phyloP scores from a whole-genome alignment of 2,797 vertebrate species.

The Enteromius fasciolatus region DNA sequence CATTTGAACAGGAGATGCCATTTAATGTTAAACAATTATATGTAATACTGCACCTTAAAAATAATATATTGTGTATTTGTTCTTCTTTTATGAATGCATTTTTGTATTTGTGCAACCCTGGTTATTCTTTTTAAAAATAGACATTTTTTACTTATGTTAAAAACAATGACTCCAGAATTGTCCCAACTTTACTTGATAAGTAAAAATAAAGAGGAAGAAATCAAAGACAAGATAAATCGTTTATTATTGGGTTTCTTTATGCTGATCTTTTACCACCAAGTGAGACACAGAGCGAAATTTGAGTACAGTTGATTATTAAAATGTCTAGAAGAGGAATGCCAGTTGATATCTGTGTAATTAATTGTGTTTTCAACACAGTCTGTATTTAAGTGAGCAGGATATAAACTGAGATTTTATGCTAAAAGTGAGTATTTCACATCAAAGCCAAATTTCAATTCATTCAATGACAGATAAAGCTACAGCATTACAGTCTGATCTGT shows the following conservation, averaged over 20 bases:
- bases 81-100: neutral
- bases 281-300: slow-evolving; percentile 47
- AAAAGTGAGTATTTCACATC: slow-evolving; percentile 13
- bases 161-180: slow-evolving; percentile 38
- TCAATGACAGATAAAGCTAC: slow-evolving; percentile 13
- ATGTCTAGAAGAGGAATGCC: slow-evolving; percentile 44
- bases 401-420: slow-evolving; percentile 22
- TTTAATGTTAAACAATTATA: neutral
- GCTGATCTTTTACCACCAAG: slow-evolving; percentile 55
- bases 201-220: slow-evolving; percentile 47
- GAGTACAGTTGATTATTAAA: slow-evolving; percentile 49
- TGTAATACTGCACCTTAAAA: slow-evolving; percentile 28
- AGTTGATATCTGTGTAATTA: slow-evolving; percentile 24
- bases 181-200: slow-evolving; percentile 57
- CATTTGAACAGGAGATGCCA: neutral
- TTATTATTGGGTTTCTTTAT: slow-evolving; percentile 63
- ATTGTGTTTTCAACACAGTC: slow-evolving; percentile 36
- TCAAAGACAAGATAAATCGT: slow-evolving; percentile 20
- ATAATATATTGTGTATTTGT: neutral
- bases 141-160: neutral
- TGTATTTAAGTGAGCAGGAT: slow-evolving; percentile 48
- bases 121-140: neutral
- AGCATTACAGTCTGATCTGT: slow-evolving; percentile 41
- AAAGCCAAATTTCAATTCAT: neutral
- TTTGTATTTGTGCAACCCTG: slow-evolving; percentile 21